Percentiles rank a stretch among this genome's conserved stretches.
These are phyloP conservation scores for Meteorus colon DNA, from an alignment of 2,888 invertebrate genomes.

Conservation along the genomic window DNA sequence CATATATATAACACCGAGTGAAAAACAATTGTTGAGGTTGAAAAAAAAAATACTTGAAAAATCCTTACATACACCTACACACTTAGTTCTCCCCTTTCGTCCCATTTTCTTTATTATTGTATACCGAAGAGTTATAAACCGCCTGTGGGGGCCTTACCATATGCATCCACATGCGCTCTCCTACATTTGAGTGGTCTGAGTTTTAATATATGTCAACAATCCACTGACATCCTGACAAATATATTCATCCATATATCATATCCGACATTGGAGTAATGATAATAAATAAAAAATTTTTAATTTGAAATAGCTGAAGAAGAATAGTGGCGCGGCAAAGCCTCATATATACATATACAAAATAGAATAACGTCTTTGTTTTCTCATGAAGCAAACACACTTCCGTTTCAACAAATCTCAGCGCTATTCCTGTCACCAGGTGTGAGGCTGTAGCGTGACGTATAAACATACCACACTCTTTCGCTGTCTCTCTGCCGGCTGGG, in stretches of 20 bases:
- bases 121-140: not conserved
- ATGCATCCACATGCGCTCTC: not conserved
- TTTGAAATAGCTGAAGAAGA: conserved; percentile 21
- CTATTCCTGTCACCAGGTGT: conserved; percentile 70
- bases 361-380: conserved; percentile 42
- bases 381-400: conserved; percentile 49
- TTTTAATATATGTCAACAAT: conserved; percentile 5
- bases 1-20: not conserved
- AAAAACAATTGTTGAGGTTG: not conserved
- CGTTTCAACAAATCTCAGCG: conserved; percentile 54
- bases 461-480: conserved; percentile 65
- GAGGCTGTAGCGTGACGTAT: conserved; percentile 66
- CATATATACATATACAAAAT: conserved; percentile 20
- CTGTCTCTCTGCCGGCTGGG: conserved; percentile 37
- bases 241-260: not conserved
- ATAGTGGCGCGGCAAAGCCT: conserved; percentile 27
- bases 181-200: not conserved
- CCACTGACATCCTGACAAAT: not conserved
- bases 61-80: not conserved
- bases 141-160: not conserved
- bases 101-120: not conserved
- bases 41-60: conserved; percentile 3
- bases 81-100: not conserved
- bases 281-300: conserved; percentile 25
- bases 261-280: conserved; percentile 10